Evolutionary conservation across 1,140 invertebrate genomes (phyloP).

Genomic region (Nymphalis io): DNA sequence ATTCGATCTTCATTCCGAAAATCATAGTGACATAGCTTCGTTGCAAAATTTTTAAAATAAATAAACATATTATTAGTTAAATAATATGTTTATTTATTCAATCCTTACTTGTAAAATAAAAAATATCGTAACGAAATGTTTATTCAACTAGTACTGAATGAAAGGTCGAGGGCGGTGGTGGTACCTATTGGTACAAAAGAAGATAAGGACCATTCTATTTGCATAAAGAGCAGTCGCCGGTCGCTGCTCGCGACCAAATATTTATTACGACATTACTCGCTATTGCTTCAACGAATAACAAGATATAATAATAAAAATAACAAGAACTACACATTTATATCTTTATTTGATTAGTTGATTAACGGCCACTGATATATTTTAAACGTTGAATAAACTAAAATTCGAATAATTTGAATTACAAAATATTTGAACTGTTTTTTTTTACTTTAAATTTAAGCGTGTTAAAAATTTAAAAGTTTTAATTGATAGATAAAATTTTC

Average conservation of each 20-base stretch:
- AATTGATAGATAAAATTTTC: no score
- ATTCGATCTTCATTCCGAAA: not conserved
- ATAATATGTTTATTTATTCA: no score
- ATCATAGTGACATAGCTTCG: not conserved
- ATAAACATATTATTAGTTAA: no score
- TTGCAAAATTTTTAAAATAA: no score
- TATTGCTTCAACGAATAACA: not conserved
- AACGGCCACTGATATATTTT: no score
- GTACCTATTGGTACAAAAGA: conserved; percentile 41
- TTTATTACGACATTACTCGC: conserved; percentile 43
- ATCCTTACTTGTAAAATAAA: not conserved
- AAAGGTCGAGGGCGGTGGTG: conserved; percentile 32
- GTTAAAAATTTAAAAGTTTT: no score
- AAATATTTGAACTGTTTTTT: no score
- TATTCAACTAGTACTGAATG: conserved; percentile 19
- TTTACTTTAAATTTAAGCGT: no score
- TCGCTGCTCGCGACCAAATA: conserved; percentile 36
- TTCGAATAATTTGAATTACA: no score
- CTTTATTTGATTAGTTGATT: not conserved
- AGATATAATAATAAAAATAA: not conserved
- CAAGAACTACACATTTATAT: not conserved
- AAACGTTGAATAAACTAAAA: no score
- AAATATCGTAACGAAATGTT: not conserved
- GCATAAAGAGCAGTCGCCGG: conserved; percentile 51
- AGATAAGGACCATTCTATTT: conserved; percentile 62